Evolutionary conservation across 30 jellyfish, hydroid and myxozoan species (phyloP).

Genomic region (Turritopsis rubra): DNA sequence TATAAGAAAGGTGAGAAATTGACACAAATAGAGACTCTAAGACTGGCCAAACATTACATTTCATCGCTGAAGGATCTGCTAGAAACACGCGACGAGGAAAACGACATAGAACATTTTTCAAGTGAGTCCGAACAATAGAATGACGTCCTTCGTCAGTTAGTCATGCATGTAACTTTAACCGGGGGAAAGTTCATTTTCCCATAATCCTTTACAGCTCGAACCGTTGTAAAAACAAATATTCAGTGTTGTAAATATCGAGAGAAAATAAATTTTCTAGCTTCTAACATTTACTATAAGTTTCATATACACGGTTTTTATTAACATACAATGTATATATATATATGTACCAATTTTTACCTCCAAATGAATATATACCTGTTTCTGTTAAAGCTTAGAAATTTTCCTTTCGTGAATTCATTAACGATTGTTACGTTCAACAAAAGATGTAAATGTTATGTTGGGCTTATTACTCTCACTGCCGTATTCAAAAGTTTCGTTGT

Average conservation of each 20-base stretch:
- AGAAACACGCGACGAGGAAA: conserved; percentile 10
- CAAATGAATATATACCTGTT: too few relatives aligned
- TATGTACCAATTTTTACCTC: too few relatives aligned
- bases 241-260: too few relatives aligned
- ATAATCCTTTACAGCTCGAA: too few relatives aligned
- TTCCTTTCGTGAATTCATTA: not conserved
- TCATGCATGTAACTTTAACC: not conserved
- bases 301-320: too few relatives aligned
- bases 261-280: too few relatives aligned
- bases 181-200: too few relatives aligned
- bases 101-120: not conserved
- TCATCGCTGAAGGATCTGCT: conserved; percentile 75
- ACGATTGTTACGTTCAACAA: not conserved
- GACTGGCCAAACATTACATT: conserved; percentile 94
- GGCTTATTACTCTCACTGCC: not conserved
- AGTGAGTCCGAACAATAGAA: not conserved
- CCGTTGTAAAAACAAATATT: too few relatives aligned
- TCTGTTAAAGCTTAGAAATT: too few relatives aligned
- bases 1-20: conserved; percentile 87
- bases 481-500: not conserved
- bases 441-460: not conserved
- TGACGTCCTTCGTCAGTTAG: not conserved
- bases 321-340: too few relatives aligned
- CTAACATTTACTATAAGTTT: too few relatives aligned
- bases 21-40: conserved; percentile 92